Conservation (phyloP, 2,888 invertebrate genomes). For the Iselma pallidipennis region DNA sequence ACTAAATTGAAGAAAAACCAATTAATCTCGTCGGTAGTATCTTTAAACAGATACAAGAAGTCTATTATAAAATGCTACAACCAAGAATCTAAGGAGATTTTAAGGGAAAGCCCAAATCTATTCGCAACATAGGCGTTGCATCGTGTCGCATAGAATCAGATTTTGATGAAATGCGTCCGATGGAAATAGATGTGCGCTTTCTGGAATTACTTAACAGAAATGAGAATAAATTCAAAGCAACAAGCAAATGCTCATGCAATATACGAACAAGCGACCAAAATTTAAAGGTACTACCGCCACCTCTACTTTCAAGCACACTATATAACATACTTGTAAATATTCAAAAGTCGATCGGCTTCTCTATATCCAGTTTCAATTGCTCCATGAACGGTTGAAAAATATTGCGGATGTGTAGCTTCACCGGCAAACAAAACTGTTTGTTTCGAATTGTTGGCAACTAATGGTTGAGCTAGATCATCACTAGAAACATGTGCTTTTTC, state of each 20-base stretch:
- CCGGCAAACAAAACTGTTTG: constrained; percentile 65
- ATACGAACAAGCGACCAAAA: not conserved
- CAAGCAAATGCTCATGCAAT: not conserved
- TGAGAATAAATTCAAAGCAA: too few relatives aligned
- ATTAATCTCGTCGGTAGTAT: too few relatives aligned
- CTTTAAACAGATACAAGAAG: too few relatives aligned
- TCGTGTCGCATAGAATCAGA: too few relatives aligned
- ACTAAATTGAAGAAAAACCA: too few relatives aligned
- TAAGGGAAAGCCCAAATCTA: too few relatives aligned
- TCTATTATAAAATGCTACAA: too few relatives aligned
- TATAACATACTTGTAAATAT: constrained; percentile 43
- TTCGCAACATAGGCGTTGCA: too few relatives aligned
- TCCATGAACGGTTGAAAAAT: constrained; percentile 62
- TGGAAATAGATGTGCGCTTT: too few relatives aligned
- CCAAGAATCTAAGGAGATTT: too few relatives aligned
- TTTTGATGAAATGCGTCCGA: too few relatives aligned
- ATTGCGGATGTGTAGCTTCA: constrained; percentile 60
- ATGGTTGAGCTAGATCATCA: constrained; percentile 62
- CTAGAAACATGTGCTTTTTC: constrained; percentile 60
- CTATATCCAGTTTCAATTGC: constrained; percentile 61
- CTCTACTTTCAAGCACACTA: not conserved
- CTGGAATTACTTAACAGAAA: too few relatives aligned
- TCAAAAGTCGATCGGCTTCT: constrained; percentile 58
- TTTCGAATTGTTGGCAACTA: constrained; percentile 54
- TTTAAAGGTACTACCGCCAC: constrained; percentile 3